Evolutionary conservation across 2,113 vertebrate genomes (phyloP).

Genomic region (Kryptolebias marmoratus): DNA sequence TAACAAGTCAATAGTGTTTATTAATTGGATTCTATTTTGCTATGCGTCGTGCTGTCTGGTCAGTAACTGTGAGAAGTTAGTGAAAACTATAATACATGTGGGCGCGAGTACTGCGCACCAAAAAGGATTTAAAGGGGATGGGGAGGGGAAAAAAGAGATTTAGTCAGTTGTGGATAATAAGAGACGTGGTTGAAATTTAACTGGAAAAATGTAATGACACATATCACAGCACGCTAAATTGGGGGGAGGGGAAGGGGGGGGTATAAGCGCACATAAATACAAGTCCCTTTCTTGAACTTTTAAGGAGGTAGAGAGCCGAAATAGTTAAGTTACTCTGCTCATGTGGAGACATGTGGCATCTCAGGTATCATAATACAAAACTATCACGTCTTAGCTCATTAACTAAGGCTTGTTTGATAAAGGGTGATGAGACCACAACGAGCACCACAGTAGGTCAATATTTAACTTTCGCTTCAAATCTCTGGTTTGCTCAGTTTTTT

Average conservation of each 20-base stretch:
- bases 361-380: conserved; percentile 46
- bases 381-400: conserved; percentile 40
- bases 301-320: conserved; percentile 74
- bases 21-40: conserved; percentile 62
- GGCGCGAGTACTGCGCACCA: conserved; percentile 55
- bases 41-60: conserved; percentile 61
- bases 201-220: conserved; percentile 57
- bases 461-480: conserved; percentile 11
- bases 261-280: conserved; percentile 67
- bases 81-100: conserved; percentile 66
- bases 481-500: not conserved
- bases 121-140: conserved; percentile 61
- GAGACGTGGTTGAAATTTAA: conserved; percentile 67
- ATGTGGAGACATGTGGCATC: conserved; percentile 42
- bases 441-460: conserved; percentile 57
- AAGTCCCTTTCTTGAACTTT: conserved; percentile 76
- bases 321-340: conserved; percentile 53
- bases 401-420: conserved; percentile 48
- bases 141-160: conserved; percentile 27
- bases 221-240: conserved; percentile 55
- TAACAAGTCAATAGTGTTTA: conserved; percentile 65
- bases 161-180: conserved; percentile 53
- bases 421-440: conserved; percentile 39
- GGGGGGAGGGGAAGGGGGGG: conserved; percentile 4
- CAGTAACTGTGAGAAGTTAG: conserved; percentile 46